phyloP scores from a whole-genome alignment of 2,888 invertebrate genomes.

The Ctenicera cuprea region DNA sequence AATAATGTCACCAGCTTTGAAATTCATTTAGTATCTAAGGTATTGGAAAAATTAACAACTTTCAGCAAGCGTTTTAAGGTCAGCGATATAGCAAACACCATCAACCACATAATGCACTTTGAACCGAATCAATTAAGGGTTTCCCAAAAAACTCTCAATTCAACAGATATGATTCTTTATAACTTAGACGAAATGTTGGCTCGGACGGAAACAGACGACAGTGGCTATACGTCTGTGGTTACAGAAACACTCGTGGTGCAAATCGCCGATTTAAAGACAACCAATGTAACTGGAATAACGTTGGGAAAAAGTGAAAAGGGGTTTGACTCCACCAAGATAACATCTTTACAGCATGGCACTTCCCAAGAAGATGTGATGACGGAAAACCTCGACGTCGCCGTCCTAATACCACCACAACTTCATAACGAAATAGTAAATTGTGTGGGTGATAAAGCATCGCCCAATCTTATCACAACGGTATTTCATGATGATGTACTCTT shows the following conservation, averaged over 20 bases:
- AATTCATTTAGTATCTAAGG: slow-evolving; percentile 52
- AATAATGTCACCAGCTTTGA: slow-evolving; percentile 45
- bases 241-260: slow-evolving; percentile 50
- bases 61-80: not conserved
- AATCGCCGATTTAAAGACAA: slow-evolving; percentile 43
- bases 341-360: slow-evolving; percentile 9
- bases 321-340: slow-evolving; percentile 1
- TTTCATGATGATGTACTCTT: slow-evolving; percentile 55
- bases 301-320: not conserved
- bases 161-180: slow-evolving; percentile 78
- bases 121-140: slow-evolving; percentile 67
- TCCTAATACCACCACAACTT: slow-evolving; percentile 54
- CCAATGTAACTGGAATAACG: slow-evolving; percentile 38
- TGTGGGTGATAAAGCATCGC: not conserved
- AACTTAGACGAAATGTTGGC: slow-evolving; percentile 74
- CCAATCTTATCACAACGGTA: slow-evolving; percentile 48
- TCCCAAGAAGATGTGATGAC: not conserved
- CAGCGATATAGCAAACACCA: not conserved
- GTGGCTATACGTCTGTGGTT: slow-evolving; percentile 23
- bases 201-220: slow-evolving; percentile 60
- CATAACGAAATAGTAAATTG: slow-evolving; percentile 30
- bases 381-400: slow-evolving; percentile 50
- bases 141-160: slow-evolving; percentile 75
- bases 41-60: slow-evolving; percentile 41
- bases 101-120: slow-evolving; percentile 73